phyloP scores from a whole-genome alignment of 2,797 vertebrate species.

The Tamandua tetradactyla region DNA sequence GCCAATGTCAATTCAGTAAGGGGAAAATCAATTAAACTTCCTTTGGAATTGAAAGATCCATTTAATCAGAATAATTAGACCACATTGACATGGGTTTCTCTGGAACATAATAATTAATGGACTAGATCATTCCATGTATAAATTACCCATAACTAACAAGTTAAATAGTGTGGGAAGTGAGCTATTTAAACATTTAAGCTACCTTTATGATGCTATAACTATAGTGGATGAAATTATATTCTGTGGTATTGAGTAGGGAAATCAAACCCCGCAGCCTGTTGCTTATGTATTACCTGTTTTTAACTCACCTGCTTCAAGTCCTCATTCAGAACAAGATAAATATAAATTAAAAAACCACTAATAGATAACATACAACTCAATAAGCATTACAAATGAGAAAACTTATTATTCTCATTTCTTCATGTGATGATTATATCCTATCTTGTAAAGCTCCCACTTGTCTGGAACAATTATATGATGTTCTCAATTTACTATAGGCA shows the following conservation, averaged over 20 bases:
- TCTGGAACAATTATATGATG: constrained; percentile 34
- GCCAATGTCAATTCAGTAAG: background rate
- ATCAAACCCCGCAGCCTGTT: background rate
- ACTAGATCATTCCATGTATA: background rate
- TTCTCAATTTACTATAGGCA: constrained; percentile 8
- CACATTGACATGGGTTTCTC: background rate
- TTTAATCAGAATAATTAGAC: constrained; percentile 24
- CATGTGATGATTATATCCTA: constrained; percentile 29
- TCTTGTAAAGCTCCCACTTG: constrained; percentile 24
- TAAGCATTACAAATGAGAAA: constrained; percentile 44
- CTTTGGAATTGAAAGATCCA: background rate
- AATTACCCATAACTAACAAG: background rate
- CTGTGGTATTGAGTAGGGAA: background rate
- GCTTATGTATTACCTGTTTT: background rate
- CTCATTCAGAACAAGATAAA: background rate
- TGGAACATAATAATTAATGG: background rate
- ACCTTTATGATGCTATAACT: constrained; percentile 17
- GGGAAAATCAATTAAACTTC: constrained; percentile 4
- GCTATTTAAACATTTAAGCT: background rate
- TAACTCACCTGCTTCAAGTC: background rate
- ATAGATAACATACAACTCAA: constrained; percentile 15
- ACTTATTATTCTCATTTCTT: constrained; percentile 55
- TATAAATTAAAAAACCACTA: constrained; percentile 1
- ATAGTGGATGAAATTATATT: background rate
- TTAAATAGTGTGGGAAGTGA: constrained; percentile 7